Base-by-base conservation (phyloP, 2,888 invertebrate genomes). In the Meteorus cinctellus region DNA sequence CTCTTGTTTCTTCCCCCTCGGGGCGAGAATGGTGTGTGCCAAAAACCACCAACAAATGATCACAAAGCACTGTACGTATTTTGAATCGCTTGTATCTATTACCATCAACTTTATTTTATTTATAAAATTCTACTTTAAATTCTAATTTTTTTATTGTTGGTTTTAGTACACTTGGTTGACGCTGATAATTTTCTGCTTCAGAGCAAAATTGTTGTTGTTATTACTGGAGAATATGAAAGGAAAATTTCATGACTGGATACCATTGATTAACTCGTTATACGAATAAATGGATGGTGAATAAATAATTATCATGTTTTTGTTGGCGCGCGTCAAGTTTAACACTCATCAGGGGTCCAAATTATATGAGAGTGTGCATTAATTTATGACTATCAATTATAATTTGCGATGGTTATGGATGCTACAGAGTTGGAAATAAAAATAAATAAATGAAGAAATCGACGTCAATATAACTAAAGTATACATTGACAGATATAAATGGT, bases 401-500 rank as follows among this genome's bases (percentile, higher is more conserved):
- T 55, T 24, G 55, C 55, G 24, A 19, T 19, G 55, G 55, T 55
- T 19, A 19, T 55, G 55, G n/a, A 55, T 55, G 55, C 24, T 24
- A n/a, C 6, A 19, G 8, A 6, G 6, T 55, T 55, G 8, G 6
- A 55, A 55, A 24, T 19, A 8, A 24, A 19, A 19, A 19, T n/a
- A 55, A 19, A 55, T n/a, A n/a, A 19, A 55, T 19, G 48, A 68
- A 34, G 31, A 74, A 45, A 55, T 27, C 31, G 16, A 63, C 16
- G 68, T 69, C 74, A 68, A 74, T 55, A 55, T 69, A 74, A 69
- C 31, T 63, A 3, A 16, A 31, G 48, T 29, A 48, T n/a, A 45
- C 69, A 34, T 62, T 68, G 74, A 60, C 69, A 74, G 69, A 62
- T 69, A 74, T 74, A 51, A 69, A 63, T 51, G 68, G 68, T 48